Conservation (phyloP, 2,113 vertebrate species). For the Phasianus colchicus region DNA sequence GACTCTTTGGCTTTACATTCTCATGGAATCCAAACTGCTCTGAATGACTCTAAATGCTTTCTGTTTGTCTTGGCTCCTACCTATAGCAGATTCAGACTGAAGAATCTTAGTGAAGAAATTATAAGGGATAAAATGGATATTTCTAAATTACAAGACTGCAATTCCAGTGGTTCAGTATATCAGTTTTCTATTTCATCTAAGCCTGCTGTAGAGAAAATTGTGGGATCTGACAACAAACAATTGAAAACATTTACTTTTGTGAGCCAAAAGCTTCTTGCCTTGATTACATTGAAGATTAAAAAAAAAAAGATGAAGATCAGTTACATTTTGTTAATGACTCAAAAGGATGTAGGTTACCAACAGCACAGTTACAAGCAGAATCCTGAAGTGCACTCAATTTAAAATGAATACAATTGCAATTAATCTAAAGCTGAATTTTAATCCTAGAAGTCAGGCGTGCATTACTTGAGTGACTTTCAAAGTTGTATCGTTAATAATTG, state of each 20-base stretch:
- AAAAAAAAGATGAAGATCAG: constrained; percentile 54
- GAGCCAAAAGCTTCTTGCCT: constrained; percentile 74
- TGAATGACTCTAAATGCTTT: constrained; percentile 78
- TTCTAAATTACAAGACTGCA: constrained; percentile 84
- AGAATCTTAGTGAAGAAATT: constrained; percentile 83
- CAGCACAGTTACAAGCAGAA: constrained; percentile 22
- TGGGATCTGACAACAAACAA: constrained; percentile 74
- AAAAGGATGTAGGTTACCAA: constrained; percentile 52
- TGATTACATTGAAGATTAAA: constrained; percentile 70
- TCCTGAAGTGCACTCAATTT: constrained; percentile 25
- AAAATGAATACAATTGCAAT: not conserved
- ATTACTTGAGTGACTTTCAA: not conserved
- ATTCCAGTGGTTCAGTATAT: constrained; percentile 79
- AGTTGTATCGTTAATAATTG: not conserved
- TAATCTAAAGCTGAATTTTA: not conserved
- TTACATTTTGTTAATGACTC: constrained; percentile 76
- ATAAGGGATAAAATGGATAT: constrained; percentile 83
- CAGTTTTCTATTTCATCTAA: constrained; percentile 81
- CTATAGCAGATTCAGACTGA: constrained; percentile 84
- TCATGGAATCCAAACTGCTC: constrained; percentile 81
- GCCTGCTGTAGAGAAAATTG: constrained; percentile 76
- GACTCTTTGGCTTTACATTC: constrained; percentile 78
- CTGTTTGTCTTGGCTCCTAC: constrained; percentile 85
- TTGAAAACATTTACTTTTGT: constrained; percentile 58
- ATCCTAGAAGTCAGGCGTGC: not conserved